Conservation (phyloP, 2,888 invertebrate genomes). For the Synanthedon vespiformis region DNA sequence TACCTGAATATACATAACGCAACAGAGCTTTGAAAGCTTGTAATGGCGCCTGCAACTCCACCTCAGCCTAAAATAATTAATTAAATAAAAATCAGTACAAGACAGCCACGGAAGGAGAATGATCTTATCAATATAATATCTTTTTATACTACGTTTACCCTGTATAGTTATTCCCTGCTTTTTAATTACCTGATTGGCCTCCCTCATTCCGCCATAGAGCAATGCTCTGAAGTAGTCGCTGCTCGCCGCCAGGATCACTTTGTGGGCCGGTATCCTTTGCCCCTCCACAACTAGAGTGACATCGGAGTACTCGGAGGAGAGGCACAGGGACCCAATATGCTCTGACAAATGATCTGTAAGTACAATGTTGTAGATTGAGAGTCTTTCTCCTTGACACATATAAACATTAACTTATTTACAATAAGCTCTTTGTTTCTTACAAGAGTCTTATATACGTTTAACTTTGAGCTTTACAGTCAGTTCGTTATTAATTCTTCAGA, state of each 20-base stretch:
- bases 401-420: too few species aligned
- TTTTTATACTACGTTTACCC: too few species aligned
- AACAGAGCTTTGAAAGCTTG: conserved; percentile 90
- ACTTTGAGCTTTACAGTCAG: too few species aligned
- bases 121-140: neutral
- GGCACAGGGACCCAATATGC: conserved; percentile 86
- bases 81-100: too few species aligned
- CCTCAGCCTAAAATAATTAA: conserved; percentile 75
- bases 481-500: too few species aligned
- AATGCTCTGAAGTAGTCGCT: conserved; percentile 95
- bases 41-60: conserved; percentile 86
- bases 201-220: conserved; percentile 82
- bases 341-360: conserved; percentile 78
- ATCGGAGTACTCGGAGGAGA: conserved; percentile 92
- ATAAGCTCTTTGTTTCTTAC: too few species aligned
- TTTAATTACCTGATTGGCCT: conserved; percentile 70
- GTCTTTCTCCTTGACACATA: too few species aligned
- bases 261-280: conserved; percentile 62
- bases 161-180: neutral
- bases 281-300: conserved; percentile 89
- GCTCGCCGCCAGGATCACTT: conserved; percentile 91
- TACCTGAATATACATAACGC: conserved; percentile 95
- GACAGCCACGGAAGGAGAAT: too few species aligned
- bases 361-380: too few species aligned
- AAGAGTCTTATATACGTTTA: too few species aligned